Evolutionary conservation across 2,113 vertebrate species (phyloP).

Genomic region (Gadus macrocephalus): DNA sequence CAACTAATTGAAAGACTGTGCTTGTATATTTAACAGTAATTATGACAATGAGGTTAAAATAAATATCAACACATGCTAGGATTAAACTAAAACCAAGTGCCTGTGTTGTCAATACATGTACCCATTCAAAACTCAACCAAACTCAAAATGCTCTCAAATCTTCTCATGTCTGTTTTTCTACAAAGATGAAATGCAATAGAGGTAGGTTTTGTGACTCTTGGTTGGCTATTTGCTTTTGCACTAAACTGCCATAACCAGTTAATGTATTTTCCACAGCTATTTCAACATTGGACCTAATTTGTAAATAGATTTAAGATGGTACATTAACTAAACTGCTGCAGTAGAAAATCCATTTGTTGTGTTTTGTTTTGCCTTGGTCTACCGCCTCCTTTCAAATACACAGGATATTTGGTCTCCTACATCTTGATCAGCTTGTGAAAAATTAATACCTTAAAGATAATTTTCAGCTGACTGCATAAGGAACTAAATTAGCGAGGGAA

Average conservation of each 20-base stretch:
- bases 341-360: constrained; percentile 14
- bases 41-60: not conserved
- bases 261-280: constrained; percentile 10
- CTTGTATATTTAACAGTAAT: not conserved
- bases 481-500: no score
- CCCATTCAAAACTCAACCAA: not conserved
- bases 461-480: no score
- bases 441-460: not conserved
- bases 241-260: not conserved
- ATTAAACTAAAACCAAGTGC: not conserved
- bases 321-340: constrained; percentile 27
- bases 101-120: not conserved
- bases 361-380: not conserved
- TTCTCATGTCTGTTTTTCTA: not conserved
- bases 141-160: not conserved
- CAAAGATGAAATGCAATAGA: constrained; percentile 7
- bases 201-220: not conserved
- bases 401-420: not conserved
- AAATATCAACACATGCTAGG: not conserved
- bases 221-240: not conserved
- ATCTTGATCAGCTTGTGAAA: not conserved
- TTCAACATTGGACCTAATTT: constrained; percentile 52
- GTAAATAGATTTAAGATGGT: constrained; percentile 46
- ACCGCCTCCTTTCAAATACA: not conserved
- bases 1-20: not conserved